A percentile compares a stretch with the other conserved stretches of the same genome.
phyloP scores from a whole-genome alignment of 2,113 vertebrate species.

The Chionodraco myersi region DNA sequence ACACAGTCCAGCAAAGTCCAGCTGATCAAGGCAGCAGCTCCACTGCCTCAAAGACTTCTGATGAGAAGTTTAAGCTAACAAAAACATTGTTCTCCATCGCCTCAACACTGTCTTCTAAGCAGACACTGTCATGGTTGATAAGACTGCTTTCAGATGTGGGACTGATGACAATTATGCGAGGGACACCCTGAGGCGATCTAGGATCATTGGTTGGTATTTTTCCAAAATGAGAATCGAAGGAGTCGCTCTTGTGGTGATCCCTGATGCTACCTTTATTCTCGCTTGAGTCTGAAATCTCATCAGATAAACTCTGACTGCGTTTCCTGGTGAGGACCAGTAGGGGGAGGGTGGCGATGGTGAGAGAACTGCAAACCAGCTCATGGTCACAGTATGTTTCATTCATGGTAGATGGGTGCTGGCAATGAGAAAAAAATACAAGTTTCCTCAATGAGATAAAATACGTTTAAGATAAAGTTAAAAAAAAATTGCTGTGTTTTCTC shows the following conservation, averaged over 20 bases:
- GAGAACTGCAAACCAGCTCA: slow-evolving; percentile 70
- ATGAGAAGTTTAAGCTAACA: slow-evolving; percentile 71
- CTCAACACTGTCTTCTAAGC: slow-evolving; percentile 51
- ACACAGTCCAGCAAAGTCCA: background rate
- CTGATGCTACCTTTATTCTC: background rate
- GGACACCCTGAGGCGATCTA: slow-evolving; percentile 48
- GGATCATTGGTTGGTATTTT: background rate
- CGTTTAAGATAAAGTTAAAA: background rate
- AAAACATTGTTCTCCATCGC: slow-evolving; percentile 56
- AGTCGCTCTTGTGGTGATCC: slow-evolving; percentile 43
- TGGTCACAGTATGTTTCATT: slow-evolving; percentile 64
- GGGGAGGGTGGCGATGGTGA: slow-evolving; percentile 71
- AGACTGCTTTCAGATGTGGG: slow-evolving; percentile 76
- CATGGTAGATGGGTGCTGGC: slow-evolving; percentile 48
- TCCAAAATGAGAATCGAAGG: slow-evolving; percentile 52
- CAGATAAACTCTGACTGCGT: slow-evolving; percentile 66
- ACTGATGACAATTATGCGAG: slow-evolving; percentile 77
- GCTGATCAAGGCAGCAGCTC: slow-evolving; percentile 65
- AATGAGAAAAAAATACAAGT: slow-evolving; percentile 6
- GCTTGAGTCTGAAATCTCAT: slow-evolving; percentile 25
- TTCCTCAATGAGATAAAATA: background rate
- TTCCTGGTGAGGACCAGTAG: slow-evolving; percentile 68
- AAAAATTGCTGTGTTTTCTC: slow-evolving; percentile 31
- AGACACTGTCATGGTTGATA: slow-evolving; percentile 57
- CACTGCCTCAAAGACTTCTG: slow-evolving; percentile 73